Conservation (phyloP, 1,140 invertebrate species). For the Zaprionus ornatus region DNA sequence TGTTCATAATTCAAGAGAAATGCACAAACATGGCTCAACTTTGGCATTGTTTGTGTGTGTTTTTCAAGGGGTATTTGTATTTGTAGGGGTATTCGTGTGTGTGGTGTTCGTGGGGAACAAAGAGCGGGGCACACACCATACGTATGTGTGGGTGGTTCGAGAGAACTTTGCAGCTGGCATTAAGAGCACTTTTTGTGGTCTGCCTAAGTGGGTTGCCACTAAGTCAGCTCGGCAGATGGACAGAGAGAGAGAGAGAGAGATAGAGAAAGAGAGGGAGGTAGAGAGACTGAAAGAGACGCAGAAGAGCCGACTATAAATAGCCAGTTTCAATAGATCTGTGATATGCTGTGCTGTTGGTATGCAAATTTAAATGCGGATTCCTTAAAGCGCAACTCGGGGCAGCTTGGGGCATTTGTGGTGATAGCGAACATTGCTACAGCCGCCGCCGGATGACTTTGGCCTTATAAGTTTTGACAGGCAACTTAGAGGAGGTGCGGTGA, state of each 20-base stretch:
- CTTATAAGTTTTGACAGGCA: conserved; percentile 50
- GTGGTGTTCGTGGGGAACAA: background rate
- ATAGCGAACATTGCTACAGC: conserved; percentile 5
- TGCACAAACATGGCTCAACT: conserved; percentile 14
- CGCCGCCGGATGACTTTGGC: conserved; percentile 9
- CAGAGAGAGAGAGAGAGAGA: background rate
- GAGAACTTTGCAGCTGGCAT: conserved; percentile 1
- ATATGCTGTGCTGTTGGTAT: conserved; percentile 14
- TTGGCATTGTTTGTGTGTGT: conserved; percentile 10
- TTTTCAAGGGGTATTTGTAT: background rate
- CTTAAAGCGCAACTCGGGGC: background rate
- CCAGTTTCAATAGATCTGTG: conserved; percentile 18
- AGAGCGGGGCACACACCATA: too few relatives aligned
- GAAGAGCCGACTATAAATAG: conserved; percentile 2
- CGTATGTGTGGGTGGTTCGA: background rate
- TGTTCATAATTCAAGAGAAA: conserved; percentile 54
- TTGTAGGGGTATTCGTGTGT: background rate
- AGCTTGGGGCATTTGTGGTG: conserved; percentile 10
- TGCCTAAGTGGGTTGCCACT: background rate
- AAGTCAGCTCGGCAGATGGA: background rate
- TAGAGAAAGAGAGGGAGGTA: background rate
- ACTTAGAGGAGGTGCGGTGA: background rate
- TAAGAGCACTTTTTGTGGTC: conserved; percentile 3
- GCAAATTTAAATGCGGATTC: conserved; percentile 21
- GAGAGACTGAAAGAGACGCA: background rate